Conservation (phyloP, 64 coral and sea anemone species). For the Dendrophyllia cribrosa region DNA sequence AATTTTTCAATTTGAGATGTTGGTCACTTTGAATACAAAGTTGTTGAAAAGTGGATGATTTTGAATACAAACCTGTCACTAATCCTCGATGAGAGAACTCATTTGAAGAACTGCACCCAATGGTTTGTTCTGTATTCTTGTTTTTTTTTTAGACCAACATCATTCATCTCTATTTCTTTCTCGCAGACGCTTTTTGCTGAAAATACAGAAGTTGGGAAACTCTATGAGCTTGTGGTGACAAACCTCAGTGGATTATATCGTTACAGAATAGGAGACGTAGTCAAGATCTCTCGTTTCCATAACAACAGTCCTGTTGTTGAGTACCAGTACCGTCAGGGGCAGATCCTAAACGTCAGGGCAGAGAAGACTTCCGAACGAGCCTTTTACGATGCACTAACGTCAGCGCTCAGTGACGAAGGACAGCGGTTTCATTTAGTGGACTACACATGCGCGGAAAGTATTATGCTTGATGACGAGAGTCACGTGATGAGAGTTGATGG, state of each 20-base stretch:
- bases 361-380: constrained; percentile 60
- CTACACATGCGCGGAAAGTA: constrained; percentile 71
- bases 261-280: constrained; percentile 45
- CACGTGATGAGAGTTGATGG: not conserved
- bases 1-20: too few species aligned
- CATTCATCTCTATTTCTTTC: not conserved
- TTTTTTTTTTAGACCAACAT: not conserved
- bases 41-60: too few species aligned
- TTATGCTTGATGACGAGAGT: constrained; percentile 31
- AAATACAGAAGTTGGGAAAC: constrained; percentile 27
- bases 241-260: constrained; percentile 49
- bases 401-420: not conserved
- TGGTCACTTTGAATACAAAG: too few species aligned
- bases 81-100: too few species aligned
- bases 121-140: too few species aligned
- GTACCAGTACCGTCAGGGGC: constrained; percentile 44
- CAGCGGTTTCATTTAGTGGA: constrained; percentile 50
- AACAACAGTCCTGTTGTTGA: constrained; percentile 18
- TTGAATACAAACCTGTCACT: too few species aligned
- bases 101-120: too few species aligned
- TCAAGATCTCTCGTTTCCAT: constrained; percentile 53
- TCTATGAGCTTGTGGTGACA: constrained; percentile 54
- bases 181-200: constrained; percentile 18
- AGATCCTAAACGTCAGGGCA: constrained; percentile 46
- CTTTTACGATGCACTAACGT: constrained; percentile 63